These are phyloP conservation scores for Stenichneumon culpator DNA, from an alignment of 2,888 invertebrate genomes.

Conservation along the genomic window DNA sequence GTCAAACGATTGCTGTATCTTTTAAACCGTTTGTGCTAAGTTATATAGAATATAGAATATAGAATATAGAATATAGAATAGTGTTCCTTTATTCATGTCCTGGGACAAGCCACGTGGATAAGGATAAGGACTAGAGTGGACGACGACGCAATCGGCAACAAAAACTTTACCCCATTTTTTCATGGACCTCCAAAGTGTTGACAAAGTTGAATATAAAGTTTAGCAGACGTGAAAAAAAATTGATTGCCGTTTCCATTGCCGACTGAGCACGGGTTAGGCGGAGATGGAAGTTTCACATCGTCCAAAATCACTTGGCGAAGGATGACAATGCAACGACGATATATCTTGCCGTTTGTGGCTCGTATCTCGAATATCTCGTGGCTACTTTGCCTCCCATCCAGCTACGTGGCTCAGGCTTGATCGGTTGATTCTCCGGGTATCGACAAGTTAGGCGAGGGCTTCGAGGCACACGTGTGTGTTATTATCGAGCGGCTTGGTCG, in stretches of 20 bases:
- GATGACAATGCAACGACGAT: constrained; percentile 24
- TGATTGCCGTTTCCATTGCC: background rate
- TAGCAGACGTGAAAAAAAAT: background rate
- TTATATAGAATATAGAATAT: background rate
- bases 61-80: too few species aligned
- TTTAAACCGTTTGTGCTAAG: background rate
- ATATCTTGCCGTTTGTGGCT: constrained; percentile 7
- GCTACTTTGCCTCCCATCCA: background rate
- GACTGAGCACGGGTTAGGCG: background rate
- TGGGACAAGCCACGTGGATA: too few species aligned
- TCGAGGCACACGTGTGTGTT: constrained; percentile 52
- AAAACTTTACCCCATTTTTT: background rate
- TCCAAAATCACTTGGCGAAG: background rate
- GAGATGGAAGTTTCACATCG: background rate
- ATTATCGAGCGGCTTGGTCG: constrained; percentile 43
- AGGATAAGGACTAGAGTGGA: background rate
- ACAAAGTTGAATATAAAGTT: background rate
- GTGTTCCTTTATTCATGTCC: too few species aligned
- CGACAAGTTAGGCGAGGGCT: constrained; percentile 35
- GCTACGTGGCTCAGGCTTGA: background rate
- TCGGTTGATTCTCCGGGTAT: constrained; percentile 47
- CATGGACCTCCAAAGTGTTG: background rate
- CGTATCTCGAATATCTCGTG: constrained; percentile 40
- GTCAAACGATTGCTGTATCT: too few species aligned
- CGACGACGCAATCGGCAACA: background rate